Conservation (phyloP, 2,797 vertebrate genomes). For the Orestias chungarensis region DNA sequence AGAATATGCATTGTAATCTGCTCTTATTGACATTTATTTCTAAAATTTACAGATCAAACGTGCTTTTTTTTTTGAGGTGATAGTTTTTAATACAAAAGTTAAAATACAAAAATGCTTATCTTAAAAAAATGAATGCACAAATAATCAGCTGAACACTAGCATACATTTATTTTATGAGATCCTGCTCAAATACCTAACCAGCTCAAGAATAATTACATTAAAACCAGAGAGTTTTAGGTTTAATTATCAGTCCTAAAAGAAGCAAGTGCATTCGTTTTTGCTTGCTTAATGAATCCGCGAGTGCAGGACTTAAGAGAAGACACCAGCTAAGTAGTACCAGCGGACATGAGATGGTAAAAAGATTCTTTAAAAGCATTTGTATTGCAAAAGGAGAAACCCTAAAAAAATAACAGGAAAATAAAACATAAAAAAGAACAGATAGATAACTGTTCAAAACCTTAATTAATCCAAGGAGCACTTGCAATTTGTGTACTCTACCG, state of each 20-base stretch:
- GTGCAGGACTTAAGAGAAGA: not conserved
- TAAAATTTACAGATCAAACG: not conserved
- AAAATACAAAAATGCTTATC: not conserved
- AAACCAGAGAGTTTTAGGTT: not conserved
- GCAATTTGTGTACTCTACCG: not conserved
- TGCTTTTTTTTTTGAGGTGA: not conserved
- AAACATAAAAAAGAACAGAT: not conserved
- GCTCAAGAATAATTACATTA: too few species aligned
- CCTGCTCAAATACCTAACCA: too few species aligned
- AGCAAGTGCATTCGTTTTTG: not conserved
- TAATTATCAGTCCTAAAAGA: not conserved
- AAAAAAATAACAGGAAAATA: not conserved
- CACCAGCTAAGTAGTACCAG: not conserved
- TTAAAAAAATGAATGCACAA: not conserved
- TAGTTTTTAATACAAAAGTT: not conserved
- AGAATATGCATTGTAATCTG: not conserved
- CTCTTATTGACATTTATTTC: not conserved
- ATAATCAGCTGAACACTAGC: not conserved
- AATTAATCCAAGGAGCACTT: not conserved
- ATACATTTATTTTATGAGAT: too few species aligned
- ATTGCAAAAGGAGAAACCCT: not conserved
- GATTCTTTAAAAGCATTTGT: not conserved
- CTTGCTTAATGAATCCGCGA: not conserved
- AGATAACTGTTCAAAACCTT: not conserved
- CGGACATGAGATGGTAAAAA: not conserved